Conservation (phyloP, 2,888 invertebrate species). For the Cosmorhoe ocellata region DNA sequence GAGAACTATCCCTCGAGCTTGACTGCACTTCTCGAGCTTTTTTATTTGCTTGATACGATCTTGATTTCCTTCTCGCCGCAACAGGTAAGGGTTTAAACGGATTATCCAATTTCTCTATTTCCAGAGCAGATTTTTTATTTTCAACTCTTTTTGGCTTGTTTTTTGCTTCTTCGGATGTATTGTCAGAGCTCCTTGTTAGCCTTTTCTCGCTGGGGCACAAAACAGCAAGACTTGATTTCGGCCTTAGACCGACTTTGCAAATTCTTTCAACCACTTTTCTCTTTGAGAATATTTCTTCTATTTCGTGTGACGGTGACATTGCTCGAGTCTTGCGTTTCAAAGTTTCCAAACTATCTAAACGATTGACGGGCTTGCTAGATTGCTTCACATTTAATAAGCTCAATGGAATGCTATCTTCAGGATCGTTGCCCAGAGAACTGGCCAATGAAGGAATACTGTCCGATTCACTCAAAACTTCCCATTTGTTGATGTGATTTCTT, state of each 20-base stretch:
- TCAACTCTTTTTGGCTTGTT: slow-evolving; percentile 56
- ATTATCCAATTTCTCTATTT: slow-evolving; percentile 44
- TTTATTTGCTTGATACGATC: slow-evolving; percentile 65
- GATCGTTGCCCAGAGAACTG: slow-evolving; percentile 75
- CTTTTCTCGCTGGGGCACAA: slow-evolving; percentile 70
- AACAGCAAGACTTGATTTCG: slow-evolving; percentile 73
- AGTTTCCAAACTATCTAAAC: slow-evolving; percentile 65
- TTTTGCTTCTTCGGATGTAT: slow-evolving; percentile 57
- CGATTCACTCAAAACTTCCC: slow-evolving; percentile 83
- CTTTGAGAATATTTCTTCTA: slow-evolving; percentile 79
- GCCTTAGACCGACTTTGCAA: slow-evolving; percentile 61
- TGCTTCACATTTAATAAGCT: slow-evolving; percentile 75
- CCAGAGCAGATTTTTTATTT: slow-evolving; percentile 46
- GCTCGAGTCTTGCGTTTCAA: slow-evolving; percentile 82
- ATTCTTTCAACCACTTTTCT: slow-evolving; percentile 65
- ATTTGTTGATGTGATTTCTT: slow-evolving; percentile 74
- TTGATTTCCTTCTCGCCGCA: slow-evolving; percentile 67
- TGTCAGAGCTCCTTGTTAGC: slow-evolving; percentile 70
- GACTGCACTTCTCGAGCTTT: slow-evolving; percentile 65
- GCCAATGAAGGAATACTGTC: slow-evolving; percentile 81
- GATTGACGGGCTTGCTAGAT: slow-evolving; percentile 55
- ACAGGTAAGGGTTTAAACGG: slow-evolving; percentile 54
- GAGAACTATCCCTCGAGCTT: slow-evolving; percentile 74
- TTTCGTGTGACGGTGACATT: slow-evolving; percentile 82
- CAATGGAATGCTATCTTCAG: slow-evolving; percentile 83